Conservation (phyloP, 2,888 invertebrate genomes). For the Crematogaster levior region DNA sequence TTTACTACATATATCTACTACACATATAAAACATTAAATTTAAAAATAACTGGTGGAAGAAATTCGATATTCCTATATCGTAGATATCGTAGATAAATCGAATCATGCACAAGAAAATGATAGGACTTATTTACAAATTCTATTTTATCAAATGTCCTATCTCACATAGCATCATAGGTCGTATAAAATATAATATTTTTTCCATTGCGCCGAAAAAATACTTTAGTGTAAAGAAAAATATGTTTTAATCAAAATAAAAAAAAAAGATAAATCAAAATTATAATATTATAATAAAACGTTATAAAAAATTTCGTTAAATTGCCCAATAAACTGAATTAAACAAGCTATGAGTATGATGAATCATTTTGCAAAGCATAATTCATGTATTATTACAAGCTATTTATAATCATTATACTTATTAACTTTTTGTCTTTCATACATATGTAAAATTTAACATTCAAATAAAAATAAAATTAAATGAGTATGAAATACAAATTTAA, state of each 20-base stretch:
- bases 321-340: neutral
- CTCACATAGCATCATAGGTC: neutral
- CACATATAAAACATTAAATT: neutral
- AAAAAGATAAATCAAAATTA: neutral
- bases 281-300: neutral
- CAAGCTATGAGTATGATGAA: neutral
- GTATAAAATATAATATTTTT: neutral
- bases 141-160: neutral
- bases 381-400: too few relatives aligned
- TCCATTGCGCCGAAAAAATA: neutral
- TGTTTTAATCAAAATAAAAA: neutral
- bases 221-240: neutral
- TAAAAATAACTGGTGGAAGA: neutral
- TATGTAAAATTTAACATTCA: too few relatives aligned
- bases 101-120: neutral
- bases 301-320: neutral
- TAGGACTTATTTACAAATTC: neutral
- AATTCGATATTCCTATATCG: neutral
- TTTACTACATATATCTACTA: neutral
- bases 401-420: too few relatives aligned
- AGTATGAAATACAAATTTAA: too few relatives aligned
- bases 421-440: too few relatives aligned
- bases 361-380: neutral
- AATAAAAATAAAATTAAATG: too few relatives aligned
- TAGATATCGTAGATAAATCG: neutral